A percentile compares a stretch with the other conserved stretches of the same genome.
These are phyloP conservation scores for Myotis daubentonii DNA, from an alignment of 2,797 vertebrate genomes.

Conservation along the genomic window DNA sequence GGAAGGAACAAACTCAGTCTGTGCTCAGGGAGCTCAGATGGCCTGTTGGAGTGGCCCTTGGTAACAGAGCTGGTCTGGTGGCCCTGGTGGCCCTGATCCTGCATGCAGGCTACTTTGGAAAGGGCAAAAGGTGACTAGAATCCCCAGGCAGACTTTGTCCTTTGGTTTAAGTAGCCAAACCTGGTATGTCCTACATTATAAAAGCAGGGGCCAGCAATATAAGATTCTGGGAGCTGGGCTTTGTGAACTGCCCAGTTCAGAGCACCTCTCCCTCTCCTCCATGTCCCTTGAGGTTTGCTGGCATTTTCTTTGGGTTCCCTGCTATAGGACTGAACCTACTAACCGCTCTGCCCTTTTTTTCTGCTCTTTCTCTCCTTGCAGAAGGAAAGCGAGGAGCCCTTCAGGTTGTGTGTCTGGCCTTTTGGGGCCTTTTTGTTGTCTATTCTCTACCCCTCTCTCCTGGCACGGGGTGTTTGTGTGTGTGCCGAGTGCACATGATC, in stretches of 20 bases:
- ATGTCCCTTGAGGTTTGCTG: not conserved
- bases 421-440: conserved; percentile 67
- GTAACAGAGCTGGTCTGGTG: not conserved
- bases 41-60: not conserved
- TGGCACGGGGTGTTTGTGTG: not conserved
- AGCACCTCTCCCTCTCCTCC: not conserved
- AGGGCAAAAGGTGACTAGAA: not conserved
- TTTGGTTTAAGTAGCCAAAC: conserved; percentile 24
- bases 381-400: conserved; percentile 91
- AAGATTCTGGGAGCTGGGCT: conserved; percentile 5
- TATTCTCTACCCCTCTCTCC: conserved; percentile 2
- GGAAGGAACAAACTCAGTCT: not conserved
- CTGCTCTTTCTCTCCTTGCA: conserved; percentile 86
- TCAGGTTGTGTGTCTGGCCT: conserved; percentile 90
- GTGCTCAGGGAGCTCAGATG: not conserved
- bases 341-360: conserved; percentile 68
- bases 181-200: not conserved
- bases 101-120: not conserved
- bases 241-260: not conserved
- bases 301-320: conserved; percentile 38
- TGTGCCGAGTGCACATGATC: conserved; percentile 70
- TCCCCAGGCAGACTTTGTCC: not conserved
- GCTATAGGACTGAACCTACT: conserved; percentile 74
- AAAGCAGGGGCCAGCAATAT: not conserved
- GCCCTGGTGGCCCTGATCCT: not conserved